Evolutionary conservation across 1,140 invertebrate species (phyloP), one percentile per base, ranked within the genome.

Genomic region (Polypedilum pembai): DNA sequence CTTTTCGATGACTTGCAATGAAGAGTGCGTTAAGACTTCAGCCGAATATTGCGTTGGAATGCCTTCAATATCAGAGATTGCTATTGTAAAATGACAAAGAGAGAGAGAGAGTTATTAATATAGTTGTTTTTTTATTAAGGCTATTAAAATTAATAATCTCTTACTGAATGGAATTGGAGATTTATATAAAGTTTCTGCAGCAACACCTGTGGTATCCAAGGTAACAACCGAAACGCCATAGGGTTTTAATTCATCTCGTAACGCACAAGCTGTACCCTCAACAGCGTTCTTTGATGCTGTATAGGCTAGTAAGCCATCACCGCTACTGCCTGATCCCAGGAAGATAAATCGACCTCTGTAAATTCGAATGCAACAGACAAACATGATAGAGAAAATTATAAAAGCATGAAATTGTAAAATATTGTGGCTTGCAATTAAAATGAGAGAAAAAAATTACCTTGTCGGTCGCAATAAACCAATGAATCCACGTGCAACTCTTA

Each of bases 401-500:
- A 12, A 56, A 15, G 45, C 10, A 56, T 69, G 17, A 69, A 69
- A 20, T 69, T 69, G 18, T n/a, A 18, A 4, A 18, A 21, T 21
- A 20, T 69, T 69, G 8, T 18, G 17, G 17, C 3, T 69, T 69
- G 10, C 10, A 12, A 56, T 15, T 3, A 56, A 56, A 56, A 56
- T 15, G 17, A 20, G 18, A 69, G 65, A 4, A 69, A 20, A 18
- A 20, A 69, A 18, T 20, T 8, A 69, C 65, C 65, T 69, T 0
- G 74, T 82, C 8, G 81, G 81, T 18, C 86, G 85, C 56, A 91
- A 80, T 69, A 93, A 83, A 1, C 90, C 88, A 74, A 91, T 86
- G 82, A 92, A 92, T 3, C 90, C 88, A 74, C 91, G 84, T 7
- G 90, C 89, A 12, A 91, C 87, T 40, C 91, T 85, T 75, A 93